Evolutionary conservation across 2,797 vertebrate genomes (phyloP), one percentile per base, ranked within the genome.

Genomic region (Falco concolor): DNA sequence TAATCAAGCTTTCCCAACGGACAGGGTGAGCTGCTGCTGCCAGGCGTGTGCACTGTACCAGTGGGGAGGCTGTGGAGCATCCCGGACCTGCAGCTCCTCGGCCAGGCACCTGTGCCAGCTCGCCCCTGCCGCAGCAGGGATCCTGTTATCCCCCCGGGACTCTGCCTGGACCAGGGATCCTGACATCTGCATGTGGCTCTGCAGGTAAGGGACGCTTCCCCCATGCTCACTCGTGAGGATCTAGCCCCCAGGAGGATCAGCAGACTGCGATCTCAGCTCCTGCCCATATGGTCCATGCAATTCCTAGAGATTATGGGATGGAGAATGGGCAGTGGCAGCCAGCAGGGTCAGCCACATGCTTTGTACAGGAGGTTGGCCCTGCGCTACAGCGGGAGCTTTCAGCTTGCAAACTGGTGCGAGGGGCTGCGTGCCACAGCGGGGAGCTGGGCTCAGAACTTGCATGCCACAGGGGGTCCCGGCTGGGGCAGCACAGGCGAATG

Each of bases 211-310:
- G 23, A 2, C 10, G 7, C 9, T 5, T 6, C 47, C 25, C 42
- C 24, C 21, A 10, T 8, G 0, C 32, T 38, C 12, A 2, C 49
- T 16, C 10, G 3, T 5, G 40, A 20, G 91, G 28, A 7, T 36
- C 34, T 59, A 59, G 36, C 16, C 59, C 13, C 5, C 3, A 1
- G n/a, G 14, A 23, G 28, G 3, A 47, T 61, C 0, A 0, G 22
- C 45, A n/a, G 44, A 36, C 57, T 52, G 50, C 9, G 0, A 22
- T 16, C 57, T 61, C 1, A 1, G 17, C 24, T 72, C 34, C 53
- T 12, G 23, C 30, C 69, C 11, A 1, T 6, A 0, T 2, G 20
- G 50, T n/a, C 25, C 7, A 0, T 21, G 53, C 0, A 0, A 7
- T 56, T 27, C 47, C 53, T 28, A 2, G 38, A 18, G 61, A 20